These are phyloP conservation scores for Paratilapia polleni DNA, from an alignment of 2,113 vertebrate species.

Conservation along the genomic window DNA sequence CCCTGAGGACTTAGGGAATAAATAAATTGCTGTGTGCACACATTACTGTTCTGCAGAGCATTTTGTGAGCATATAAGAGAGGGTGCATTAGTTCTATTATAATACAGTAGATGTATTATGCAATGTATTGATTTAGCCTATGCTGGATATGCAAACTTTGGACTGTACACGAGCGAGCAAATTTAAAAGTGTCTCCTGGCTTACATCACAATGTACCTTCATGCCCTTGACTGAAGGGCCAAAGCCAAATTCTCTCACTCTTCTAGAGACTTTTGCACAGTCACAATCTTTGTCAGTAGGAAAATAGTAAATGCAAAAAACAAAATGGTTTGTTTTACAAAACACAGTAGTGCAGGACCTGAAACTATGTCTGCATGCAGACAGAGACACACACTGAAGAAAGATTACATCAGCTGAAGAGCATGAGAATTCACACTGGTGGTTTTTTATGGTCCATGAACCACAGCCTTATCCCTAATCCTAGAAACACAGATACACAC, in stretches of 20 bases:
- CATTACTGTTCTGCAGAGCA: constrained; percentile 8
- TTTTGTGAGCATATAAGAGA: not conserved
- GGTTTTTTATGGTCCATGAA: constrained; percentile 60
- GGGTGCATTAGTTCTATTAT: not conserved
- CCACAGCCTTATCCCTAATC: constrained; percentile 52
- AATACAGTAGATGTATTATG: not conserved
- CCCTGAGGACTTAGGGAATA: constrained; percentile 37
- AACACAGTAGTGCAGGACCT: not conserved
- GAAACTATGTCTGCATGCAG: constrained; percentile 16
- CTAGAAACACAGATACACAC: constrained; percentile 14
- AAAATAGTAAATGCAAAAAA: not conserved
- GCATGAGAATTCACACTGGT: constrained; percentile 61
- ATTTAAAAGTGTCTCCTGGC: not conserved
- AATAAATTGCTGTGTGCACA: constrained; percentile 25
- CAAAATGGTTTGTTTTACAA: not conserved
- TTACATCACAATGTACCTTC: not conserved
- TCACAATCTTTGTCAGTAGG: not conserved
- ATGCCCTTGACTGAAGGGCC: not conserved
- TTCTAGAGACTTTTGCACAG: not conserved
- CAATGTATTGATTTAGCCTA: constrained; percentile 2
- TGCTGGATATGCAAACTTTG: constrained; percentile 2
- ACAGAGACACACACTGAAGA: constrained; percentile 7
- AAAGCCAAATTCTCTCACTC: constrained; percentile 1
- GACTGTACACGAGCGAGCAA: not conserved
- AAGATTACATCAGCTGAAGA: constrained; percentile 65